Conservation (phyloP, 2,113 vertebrate species). For the Sander lucioperca region DNA sequence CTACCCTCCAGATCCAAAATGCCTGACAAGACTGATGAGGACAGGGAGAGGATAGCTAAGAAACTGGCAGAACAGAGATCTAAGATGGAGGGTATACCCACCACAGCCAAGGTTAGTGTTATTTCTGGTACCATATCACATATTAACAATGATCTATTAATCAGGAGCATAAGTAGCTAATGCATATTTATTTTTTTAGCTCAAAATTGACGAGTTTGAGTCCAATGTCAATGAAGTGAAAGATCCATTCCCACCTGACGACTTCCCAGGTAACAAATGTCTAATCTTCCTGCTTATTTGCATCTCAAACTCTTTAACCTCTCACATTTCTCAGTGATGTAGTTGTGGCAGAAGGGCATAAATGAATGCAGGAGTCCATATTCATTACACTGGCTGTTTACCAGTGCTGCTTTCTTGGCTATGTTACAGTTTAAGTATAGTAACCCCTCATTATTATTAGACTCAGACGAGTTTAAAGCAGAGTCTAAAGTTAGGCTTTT, state of each 20-base stretch:
- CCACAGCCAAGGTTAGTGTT: slow-evolving; percentile 92
- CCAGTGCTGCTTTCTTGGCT: slow-evolving; percentile 38
- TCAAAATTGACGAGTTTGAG: slow-evolving; percentile 98
- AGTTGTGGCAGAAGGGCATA: slow-evolving; percentile 21
- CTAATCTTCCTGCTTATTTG: not conserved
- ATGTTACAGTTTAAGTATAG: slow-evolving; percentile 68
- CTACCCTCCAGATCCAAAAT: slow-evolving; percentile 82
- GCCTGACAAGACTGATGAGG: slow-evolving; percentile 94
- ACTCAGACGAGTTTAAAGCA: slow-evolving; percentile 46
- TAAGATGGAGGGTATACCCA: slow-evolving; percentile 94
- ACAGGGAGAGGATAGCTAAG: slow-evolving; percentile 89
- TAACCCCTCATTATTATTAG: slow-evolving; percentile 60
- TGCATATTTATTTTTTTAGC: slow-evolving; percentile 78
- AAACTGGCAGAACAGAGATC: slow-evolving; percentile 93
- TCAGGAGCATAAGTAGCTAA: not conserved
- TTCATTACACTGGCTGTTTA: slow-evolving; percentile 46
- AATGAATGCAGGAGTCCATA: slow-evolving; percentile 13
- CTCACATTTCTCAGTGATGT: not conserved
- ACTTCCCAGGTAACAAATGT: slow-evolving; percentile 92
- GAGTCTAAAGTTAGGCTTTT: slow-evolving; percentile 63
- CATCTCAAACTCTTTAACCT: not conserved
- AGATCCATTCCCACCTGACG: slow-evolving; percentile 96
- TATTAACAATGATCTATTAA: not conserved
- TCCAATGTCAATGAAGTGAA: slow-evolving; percentile 98
- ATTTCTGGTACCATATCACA: slow-evolving; percentile 14